Percentiles rank a stretch among this genome's conserved stretches.
Evolutionary conservation across 1,140 invertebrate genomes (phyloP).

Genomic region (Euschistus heros): DNA sequence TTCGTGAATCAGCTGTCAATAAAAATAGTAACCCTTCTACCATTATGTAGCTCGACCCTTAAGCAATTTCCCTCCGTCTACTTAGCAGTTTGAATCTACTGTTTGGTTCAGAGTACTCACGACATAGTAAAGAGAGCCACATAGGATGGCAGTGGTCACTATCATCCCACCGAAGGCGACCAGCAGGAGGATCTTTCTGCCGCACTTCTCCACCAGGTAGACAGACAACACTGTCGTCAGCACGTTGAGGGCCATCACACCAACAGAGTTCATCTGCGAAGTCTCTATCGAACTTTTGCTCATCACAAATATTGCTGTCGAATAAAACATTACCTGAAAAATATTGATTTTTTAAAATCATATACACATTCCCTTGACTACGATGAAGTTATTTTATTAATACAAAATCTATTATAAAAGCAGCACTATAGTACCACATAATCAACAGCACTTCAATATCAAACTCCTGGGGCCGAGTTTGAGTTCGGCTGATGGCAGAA

Average conservation of each 20-base stretch:
- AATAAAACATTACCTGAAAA: constrained; percentile 68
- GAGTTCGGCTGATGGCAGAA: too few relatives aligned
- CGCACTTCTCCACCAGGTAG: background rate
- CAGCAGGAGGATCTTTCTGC: background rate
- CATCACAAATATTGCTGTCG: constrained; percentile 63
- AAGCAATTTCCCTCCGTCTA: too few relatives aligned
- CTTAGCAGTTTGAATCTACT: too few relatives aligned
- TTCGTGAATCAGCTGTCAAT: too few relatives aligned
- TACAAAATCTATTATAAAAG: constrained; percentile 18
- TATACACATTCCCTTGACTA: too few relatives aligned
- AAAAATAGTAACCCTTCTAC: too few relatives aligned
- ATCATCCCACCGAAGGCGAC: background rate
- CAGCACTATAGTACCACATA: too few relatives aligned
- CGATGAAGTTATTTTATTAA: too few relatives aligned
- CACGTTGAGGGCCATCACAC: constrained; percentile 49
- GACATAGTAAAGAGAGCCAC: background rate
- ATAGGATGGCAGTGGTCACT: background rate
- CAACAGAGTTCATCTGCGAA: constrained; percentile 69
- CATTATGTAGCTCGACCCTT: too few relatives aligned
- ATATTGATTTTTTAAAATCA: too few relatives aligned
- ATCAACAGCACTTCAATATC: too few relatives aligned
- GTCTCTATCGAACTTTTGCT: constrained; percentile 47
- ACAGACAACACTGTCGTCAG: background rate
- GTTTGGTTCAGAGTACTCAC: background rate
- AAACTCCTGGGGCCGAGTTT: too few relatives aligned